Conservation (phyloP, 2,113 vertebrate genomes). For the Dunckerocampus dactyliophorus region DNA sequence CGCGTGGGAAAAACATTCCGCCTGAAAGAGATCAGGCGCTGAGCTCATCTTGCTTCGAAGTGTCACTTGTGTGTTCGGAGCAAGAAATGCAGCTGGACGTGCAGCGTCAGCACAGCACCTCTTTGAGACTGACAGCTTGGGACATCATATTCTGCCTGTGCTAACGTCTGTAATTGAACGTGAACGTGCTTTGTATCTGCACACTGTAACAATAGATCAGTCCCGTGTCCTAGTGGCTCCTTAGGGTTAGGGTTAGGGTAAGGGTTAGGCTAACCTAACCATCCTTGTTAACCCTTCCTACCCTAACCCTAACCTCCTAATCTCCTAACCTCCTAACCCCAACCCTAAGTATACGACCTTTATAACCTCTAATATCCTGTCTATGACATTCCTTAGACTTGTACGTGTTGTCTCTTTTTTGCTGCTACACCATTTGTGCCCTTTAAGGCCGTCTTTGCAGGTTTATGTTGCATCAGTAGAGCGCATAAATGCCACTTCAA, state of each 20-base stretch:
- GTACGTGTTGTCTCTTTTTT: constrained; percentile 51
- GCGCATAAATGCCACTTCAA: constrained; percentile 59
- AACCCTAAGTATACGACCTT: too few species aligned
- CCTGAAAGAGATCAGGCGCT: too few species aligned
- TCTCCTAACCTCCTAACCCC: too few species aligned
- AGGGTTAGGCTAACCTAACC: too few species aligned
- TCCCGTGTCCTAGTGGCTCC: constrained; percentile 48
- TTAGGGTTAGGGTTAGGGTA: too few species aligned
- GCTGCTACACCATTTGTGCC: constrained; percentile 82
- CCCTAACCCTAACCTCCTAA: too few species aligned
- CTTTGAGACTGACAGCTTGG: constrained; percentile 19
- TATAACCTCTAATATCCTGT: constrained; percentile 56
- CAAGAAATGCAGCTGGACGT: too few species aligned
- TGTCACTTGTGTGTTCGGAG: too few species aligned
- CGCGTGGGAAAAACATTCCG: too few species aligned
- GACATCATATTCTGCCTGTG: constrained; percentile 25
- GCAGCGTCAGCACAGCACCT: constrained; percentile 27
- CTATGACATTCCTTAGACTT: constrained; percentile 33
- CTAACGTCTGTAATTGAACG: constrained; percentile 38
- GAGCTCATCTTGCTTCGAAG: too few species aligned
- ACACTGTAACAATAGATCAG: constrained; percentile 40
- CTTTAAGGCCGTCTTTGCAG: constrained; percentile 67
- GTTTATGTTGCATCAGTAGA: constrained; percentile 59
- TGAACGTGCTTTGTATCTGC: constrained; percentile 48
- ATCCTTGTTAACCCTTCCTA: too few species aligned